These are phyloP conservation scores for Dicyrtoma fusca DNA, from an alignment of 2,888 invertebrate species.

Conservation along the genomic window DNA sequence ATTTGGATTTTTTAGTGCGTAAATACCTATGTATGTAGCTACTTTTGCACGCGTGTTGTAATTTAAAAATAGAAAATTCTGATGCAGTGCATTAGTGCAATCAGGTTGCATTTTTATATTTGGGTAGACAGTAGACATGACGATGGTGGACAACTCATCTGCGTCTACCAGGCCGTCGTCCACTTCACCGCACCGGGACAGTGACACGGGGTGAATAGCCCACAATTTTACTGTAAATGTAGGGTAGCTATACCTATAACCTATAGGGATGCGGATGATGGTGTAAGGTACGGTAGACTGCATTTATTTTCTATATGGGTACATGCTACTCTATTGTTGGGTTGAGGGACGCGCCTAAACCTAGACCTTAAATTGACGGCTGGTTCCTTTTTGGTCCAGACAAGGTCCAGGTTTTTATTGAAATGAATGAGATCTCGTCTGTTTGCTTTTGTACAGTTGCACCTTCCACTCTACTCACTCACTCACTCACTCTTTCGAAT, in stretches of 20 bases:
- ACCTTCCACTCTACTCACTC: no score
- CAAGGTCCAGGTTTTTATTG: conserved; percentile 15
- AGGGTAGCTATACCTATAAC: no score
- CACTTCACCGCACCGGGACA: no score
- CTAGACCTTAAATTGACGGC: conserved; percentile 14
- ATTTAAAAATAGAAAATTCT: not conserved
- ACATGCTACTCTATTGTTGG: not conserved
- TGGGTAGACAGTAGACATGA: no score
- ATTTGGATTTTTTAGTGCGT: no score
- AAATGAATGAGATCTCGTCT: not conserved
- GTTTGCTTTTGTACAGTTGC: not conserved
- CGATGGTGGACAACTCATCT: no score
- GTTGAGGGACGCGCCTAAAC: conserved; percentile 9
- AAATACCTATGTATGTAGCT: no score
- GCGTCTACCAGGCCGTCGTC: no score
- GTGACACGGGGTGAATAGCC: conserved; percentile 2
- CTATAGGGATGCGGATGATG: conserved; percentile 1
- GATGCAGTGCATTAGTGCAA: not conserved
- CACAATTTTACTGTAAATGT: not conserved
- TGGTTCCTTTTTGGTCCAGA: conserved; percentile 2
- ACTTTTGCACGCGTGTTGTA: conserved; percentile 1
- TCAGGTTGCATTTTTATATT: conserved; percentile 13
- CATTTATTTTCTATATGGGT: not conserved
- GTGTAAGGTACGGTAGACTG: not conserved
- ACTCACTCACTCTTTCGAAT: not conserved